Evolutionary conservation across 2,113 vertebrate species (phyloP).

Genomic region (Peromyscus polionotus): DNA sequence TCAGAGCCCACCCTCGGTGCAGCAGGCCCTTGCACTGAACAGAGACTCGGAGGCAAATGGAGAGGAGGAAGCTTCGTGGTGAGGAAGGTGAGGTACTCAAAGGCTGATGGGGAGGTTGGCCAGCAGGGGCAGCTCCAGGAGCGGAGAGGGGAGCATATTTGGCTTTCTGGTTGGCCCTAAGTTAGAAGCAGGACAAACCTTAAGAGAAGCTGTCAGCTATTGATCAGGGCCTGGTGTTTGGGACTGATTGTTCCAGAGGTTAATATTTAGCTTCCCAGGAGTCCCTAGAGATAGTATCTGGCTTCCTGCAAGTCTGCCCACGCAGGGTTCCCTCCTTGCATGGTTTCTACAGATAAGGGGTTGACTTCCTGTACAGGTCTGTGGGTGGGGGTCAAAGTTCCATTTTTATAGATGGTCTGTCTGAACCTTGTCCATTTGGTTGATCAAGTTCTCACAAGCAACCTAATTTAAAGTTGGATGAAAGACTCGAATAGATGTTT

Average conservation of each 20-base stretch:
- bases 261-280: conserved; percentile 4
- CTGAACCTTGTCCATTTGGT: background rate
- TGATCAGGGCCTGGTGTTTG: background rate
- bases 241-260: background rate
- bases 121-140: background rate
- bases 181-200: background rate
- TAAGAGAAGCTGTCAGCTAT: background rate
- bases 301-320: background rate
- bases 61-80: background rate
- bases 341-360: background rate
- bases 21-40: background rate
- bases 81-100: background rate
- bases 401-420: background rate
- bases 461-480: background rate
- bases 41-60: background rate
- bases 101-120: background rate
- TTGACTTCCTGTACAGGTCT: background rate
- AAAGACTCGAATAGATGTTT: background rate
- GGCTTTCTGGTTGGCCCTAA: background rate
- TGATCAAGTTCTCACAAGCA: background rate
- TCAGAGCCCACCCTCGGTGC: background rate
- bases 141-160: background rate
- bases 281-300: background rate
- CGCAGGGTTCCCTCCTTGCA: background rate
- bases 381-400: background rate